Evolutionary conservation across 2,113 vertebrate genomes (phyloP).

Genomic region (Crotalus viridis): DNA sequence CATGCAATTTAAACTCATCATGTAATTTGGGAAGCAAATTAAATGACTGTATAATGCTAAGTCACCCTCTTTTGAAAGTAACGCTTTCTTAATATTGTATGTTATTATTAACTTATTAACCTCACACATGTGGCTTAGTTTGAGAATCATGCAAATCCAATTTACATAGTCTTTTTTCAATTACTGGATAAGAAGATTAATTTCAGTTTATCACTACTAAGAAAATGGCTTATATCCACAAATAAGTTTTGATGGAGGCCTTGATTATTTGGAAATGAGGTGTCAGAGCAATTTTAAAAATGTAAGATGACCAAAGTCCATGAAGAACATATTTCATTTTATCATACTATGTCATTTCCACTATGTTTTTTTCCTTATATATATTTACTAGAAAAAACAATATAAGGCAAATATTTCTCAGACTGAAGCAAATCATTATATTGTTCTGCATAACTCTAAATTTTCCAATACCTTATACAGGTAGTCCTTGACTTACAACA

Average conservation of each 20-base stretch:
- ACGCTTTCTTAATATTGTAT: conserved; percentile 1
- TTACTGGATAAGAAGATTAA: conserved; percentile 20
- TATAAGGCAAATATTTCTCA: not conserved
- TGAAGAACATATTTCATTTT: not conserved
- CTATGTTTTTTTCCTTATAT: not conserved
- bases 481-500: not conserved
- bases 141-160: conserved; percentile 21
- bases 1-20: not conserved
- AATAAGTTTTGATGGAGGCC: not conserved
- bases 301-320: not conserved
- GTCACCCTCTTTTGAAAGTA: not conserved
- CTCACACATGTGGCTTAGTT: not conserved
- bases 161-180: conserved; percentile 19
- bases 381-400: not conserved
- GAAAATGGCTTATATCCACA: not conserved
- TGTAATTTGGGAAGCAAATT: conserved; percentile 9
- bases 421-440: not conserved
- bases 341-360: accelerated
- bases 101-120: not conserved
- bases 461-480: not conserved
- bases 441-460: not conserved
- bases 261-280: not conserved
- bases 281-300: not conserved
- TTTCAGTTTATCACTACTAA: not conserved
- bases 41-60: not conserved